These are phyloP conservation scores for Enoplosus armatus DNA, from an alignment of 2,797 vertebrate genomes.

Conservation along the genomic window DNA sequence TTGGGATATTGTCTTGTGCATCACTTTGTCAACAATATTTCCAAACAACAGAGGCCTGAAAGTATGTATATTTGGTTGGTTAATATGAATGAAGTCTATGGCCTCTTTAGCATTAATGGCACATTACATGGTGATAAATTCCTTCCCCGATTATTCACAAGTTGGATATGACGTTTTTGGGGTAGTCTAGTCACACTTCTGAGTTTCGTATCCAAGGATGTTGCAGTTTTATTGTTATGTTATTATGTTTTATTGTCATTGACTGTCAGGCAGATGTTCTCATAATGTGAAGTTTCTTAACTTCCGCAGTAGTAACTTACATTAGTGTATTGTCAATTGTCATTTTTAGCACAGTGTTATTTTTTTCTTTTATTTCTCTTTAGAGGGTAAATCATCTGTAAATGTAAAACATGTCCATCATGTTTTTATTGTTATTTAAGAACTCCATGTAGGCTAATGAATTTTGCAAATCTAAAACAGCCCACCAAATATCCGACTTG, in stretches of 20 bases:
- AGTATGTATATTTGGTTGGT: conserved; percentile 22
- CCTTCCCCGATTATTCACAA: conserved; percentile 31
- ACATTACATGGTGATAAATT: conserved; percentile 41
- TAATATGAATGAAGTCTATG: conserved; percentile 22
- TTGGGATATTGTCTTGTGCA: conserved; percentile 14
- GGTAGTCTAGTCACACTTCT: conserved; percentile 58
- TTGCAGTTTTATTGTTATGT: conserved; percentile 57
- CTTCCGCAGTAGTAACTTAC: conserved; percentile 68
- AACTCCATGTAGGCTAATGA: conserved; percentile 68
- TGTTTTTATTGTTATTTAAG: conserved; percentile 86
- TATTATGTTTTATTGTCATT: conserved; percentile 56
- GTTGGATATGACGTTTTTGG: conserved; percentile 45
- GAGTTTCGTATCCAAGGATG: conserved; percentile 51
- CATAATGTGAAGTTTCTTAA: conserved; percentile 75
- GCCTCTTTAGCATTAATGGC: conserved; percentile 45
- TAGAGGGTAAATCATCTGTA: conserved; percentile 73
- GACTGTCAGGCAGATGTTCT: conserved; percentile 67
- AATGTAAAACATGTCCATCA: conserved; percentile 74
- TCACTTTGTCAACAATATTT: conserved; percentile 20
- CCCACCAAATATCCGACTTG: conserved; percentile 85
- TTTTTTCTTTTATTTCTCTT: conserved; percentile 61
- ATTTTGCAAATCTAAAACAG: conserved; percentile 73
- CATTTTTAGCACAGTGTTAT: conserved; percentile 78
- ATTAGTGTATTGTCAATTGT: conserved; percentile 64
- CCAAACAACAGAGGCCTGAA: conserved; percentile 30